Evolutionary conservation across 2,888 invertebrate genomes (phyloP), one percentile per base, ranked within the genome.

Genomic region (Nemotelus nigrinus): DNA sequence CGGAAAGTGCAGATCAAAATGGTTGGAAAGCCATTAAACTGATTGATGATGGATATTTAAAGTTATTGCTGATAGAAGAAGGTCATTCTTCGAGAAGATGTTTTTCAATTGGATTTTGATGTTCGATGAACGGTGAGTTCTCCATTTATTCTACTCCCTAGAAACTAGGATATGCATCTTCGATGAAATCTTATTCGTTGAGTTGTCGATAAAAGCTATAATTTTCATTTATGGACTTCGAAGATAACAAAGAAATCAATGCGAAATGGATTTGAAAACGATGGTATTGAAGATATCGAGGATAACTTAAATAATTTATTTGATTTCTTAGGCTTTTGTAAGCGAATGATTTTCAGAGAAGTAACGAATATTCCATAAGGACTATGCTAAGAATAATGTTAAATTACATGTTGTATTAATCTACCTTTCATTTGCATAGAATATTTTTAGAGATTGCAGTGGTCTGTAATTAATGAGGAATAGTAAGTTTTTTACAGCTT

Each of bases 1-100:
- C 55, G 70, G 70, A 55, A 71, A 71, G 57, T 55, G 70, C 70
- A 71, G 70, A 55, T 55, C 55, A 71, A 71, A 71, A 71, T 71
- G 44, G 55, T 57, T 71, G 55, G 70, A 71, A 47, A 71, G 70
- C 55, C 70, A 71, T 71, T 71, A 71, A 71, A 71, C 55, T 71
- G 70, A 71, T 71, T 71, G 70, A 71, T 71, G 70, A 55, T 71
- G 70, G 41, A 71, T 43, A 57, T 43, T 71, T 55, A 71, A 57
- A 71, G 43, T 71, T 71, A 71, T 71, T 3, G 70, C 43, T 65
- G 65, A 65, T 65, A 47, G 65, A 44, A 43, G 10, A 55, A 71
- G 39, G 70, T 71, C 70, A 55, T 71, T 71, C 43, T 55, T 43
- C 6, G 39, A 64, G 25, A 48, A 65, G 47, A 50, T 50, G 48